Conservation (phyloP, 2,113 vertebrate genomes). For the Indri indri region DNA sequence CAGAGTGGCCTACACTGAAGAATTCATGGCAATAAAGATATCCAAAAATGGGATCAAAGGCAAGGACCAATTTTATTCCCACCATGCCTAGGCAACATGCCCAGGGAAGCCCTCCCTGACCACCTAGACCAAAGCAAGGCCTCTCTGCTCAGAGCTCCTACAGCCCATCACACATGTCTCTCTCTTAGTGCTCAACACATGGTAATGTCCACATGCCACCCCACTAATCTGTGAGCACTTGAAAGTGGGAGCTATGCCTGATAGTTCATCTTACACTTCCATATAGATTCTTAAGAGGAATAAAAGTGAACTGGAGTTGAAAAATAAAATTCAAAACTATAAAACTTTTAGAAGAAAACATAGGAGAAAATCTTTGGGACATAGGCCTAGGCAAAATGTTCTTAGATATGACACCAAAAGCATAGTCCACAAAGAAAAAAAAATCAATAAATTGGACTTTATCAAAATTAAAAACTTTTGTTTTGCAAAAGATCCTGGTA, state of each 20-base stretch:
- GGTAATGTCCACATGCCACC: background rate
- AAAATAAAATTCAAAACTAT: background rate
- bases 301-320: background rate
- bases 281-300: background rate
- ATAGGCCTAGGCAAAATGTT: background rate
- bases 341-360: background rate
- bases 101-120: background rate
- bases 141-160: background rate
- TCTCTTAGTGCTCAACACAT: background rate
- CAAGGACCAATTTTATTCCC: background rate
- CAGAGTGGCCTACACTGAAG: background rate
- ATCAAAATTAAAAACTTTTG: background rate
- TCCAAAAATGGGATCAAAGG: background rate
- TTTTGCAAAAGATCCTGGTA: background rate
- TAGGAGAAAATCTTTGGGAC: background rate
- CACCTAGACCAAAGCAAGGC: background rate
- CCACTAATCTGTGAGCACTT: background rate
- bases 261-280: background rate
- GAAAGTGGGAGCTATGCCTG: background rate
- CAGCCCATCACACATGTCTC: background rate
- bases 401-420: background rate
- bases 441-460: background rate
- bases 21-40: background rate
- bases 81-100: background rate
- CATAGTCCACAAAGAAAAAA: background rate